These are phyloP conservation scores for Brachypteracias leptosomus DNA, from an alignment of 2,113 vertebrate genomes.

Conservation along the genomic window DNA sequence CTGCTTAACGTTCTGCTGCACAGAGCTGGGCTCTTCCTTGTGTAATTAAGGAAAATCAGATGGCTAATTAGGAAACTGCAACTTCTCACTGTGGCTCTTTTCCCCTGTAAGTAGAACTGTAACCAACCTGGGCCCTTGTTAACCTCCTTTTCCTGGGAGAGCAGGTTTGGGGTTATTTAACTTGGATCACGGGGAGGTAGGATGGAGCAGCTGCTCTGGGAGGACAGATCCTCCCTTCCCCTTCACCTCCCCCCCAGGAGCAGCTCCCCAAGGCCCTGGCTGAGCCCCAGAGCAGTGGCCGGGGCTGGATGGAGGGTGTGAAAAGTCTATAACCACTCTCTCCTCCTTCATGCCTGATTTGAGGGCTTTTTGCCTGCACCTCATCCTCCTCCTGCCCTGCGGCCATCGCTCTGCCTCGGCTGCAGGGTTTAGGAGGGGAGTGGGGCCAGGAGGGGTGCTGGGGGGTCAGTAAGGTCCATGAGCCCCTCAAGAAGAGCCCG, in stretches of 20 bases:
- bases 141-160: background rate
- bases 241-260: background rate
- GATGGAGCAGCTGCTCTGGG: fast-evolving
- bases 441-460: background rate
- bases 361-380: background rate
- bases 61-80: conserved; percentile 4
- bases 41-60: background rate
- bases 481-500: background rate
- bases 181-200: background rate
- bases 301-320: too few relatives aligned
- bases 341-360: fast-evolving
- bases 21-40: background rate
- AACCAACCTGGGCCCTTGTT: background rate
- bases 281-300: background rate
- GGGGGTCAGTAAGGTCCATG: fast-evolving
- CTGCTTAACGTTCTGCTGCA: background rate
- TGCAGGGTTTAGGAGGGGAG: background rate
- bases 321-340: background rate
- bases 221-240: background rate
- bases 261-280: background rate
- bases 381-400: background rate
- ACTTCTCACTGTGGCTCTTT: background rate
- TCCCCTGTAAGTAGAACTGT: background rate
- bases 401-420: background rate
- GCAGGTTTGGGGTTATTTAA: background rate